Percentiles rank a stretch among this genome's conserved stretches.
These are phyloP conservation scores for Clarias pachynema DNA, from an alignment of 2,797 vertebrate species.

Conservation along the genomic window DNA sequence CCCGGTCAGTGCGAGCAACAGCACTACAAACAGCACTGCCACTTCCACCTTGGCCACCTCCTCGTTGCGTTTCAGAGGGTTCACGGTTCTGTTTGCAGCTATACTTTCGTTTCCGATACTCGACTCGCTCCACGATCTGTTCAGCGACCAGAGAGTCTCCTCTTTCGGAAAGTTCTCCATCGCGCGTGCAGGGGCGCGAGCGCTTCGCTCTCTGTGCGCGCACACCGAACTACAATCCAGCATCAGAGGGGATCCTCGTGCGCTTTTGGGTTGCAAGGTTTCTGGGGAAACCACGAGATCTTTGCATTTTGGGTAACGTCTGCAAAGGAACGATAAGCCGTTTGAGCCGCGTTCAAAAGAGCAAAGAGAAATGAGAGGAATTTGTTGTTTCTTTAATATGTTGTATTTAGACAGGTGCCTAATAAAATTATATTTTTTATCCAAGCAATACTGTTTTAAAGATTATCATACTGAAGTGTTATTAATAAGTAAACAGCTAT, in stretches of 20 bases:
- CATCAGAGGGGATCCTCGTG: neutral
- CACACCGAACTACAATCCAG: neutral
- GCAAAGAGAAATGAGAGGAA: neutral
- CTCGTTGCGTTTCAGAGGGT: slow-evolving; percentile 87
- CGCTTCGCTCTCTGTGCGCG: neutral
- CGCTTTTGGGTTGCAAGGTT: neutral
- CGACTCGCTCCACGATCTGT: slow-evolving; percentile 67
- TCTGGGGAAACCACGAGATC: neutral
- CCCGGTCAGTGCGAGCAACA: slow-evolving; percentile 88
- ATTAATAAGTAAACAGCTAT: neutral
- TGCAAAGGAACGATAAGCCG: slow-evolving; percentile 8
- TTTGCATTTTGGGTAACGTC: neutral
- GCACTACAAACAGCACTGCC: slow-evolving; percentile 85
- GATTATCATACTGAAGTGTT: neutral
- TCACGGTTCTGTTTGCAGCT: slow-evolving; percentile 74
- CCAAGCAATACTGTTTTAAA: neutral
- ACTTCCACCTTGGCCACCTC: slow-evolving; percentile 95
- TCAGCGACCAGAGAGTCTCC: slow-evolving; percentile 57
- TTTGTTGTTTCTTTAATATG: neutral
- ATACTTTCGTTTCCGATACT: slow-evolving; percentile 65
- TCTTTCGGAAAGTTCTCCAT: slow-evolving; percentile 74
- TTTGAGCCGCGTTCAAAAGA: neutral
- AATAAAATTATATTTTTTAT: neutral
- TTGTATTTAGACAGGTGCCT: neutral
- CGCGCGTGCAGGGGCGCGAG: neutral